Percentiles rank a stretch among this genome's conserved stretches.
Conservation (phyloP, 2,113 vertebrate species). For the Phalacrocorax aristotelis region DNA sequence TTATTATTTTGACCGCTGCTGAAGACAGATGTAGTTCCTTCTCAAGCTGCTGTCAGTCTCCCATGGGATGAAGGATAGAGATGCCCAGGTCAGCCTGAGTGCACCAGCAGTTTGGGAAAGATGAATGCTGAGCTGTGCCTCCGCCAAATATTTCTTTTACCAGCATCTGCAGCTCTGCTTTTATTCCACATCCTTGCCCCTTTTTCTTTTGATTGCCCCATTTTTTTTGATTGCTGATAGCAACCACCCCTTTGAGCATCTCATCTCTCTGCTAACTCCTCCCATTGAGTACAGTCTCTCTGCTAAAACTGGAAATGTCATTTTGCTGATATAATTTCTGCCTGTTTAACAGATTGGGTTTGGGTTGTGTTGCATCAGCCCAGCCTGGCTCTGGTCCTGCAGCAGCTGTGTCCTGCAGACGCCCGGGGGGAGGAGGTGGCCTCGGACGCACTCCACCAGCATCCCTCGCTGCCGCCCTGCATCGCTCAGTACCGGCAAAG, state of each 20-base stretch:
- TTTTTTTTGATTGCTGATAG: neutral
- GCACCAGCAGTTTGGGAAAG: neutral
- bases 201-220: neutral
- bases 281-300: neutral
- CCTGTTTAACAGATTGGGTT: neutral
- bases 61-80: neutral
- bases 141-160: neutral
- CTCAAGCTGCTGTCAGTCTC: neutral
- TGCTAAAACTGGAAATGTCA: neutral
- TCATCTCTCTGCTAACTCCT: neutral
- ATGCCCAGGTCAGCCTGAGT: neutral
- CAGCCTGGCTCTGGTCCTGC: neutral
- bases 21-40: neutral
- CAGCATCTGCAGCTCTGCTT: neutral
- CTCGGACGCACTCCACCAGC: neutral
- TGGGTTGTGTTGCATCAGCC: neutral
- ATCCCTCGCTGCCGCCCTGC: neutral
- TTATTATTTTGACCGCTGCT: neutral
- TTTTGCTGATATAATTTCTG: neutral
- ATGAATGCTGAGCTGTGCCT: neutral
- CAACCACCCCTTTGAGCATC: neutral
- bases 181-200: neutral
- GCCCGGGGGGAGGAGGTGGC: neutral
- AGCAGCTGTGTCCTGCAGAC: constrained; percentile 34
- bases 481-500: neutral